These are phyloP conservation scores for Drosophila macrospina DNA, from an alignment of 2,888 invertebrate species.

Conservation along the genomic window DNA sequence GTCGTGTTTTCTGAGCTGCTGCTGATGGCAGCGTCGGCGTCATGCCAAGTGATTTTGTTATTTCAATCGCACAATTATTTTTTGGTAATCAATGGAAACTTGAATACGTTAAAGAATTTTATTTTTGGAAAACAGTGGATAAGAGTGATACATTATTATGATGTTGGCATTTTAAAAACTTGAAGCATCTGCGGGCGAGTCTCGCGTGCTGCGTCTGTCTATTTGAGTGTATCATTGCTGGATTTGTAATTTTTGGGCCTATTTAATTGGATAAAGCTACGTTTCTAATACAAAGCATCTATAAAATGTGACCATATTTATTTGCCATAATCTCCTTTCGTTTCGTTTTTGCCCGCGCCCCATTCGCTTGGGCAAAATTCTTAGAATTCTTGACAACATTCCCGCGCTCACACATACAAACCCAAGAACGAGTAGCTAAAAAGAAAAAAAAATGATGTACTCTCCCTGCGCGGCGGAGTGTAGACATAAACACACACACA, in stretches of 20 bases:
- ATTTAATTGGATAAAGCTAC: slow-evolving; percentile 15
- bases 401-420: slow-evolving; percentile 67
- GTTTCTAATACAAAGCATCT: slow-evolving; percentile 9
- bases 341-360: slow-evolving; percentile 42
- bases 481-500: slow-evolving; percentile 60
- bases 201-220: slow-evolving; percentile 9
- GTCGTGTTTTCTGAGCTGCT: slow-evolving; percentile 63
- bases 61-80: slow-evolving; percentile 30
- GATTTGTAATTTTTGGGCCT: slow-evolving; percentile 19
- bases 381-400: slow-evolving; percentile 82
- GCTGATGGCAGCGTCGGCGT: slow-evolving; percentile 53
- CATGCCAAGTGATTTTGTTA: slow-evolving; percentile 61
- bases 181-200: slow-evolving; percentile 3
- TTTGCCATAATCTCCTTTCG: slow-evolving; percentile 44
- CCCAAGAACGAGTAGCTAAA: slow-evolving; percentile 39
- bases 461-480: slow-evolving; percentile 54
- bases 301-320: slow-evolving; percentile 28
- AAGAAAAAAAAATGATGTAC: slow-evolving; percentile 29
- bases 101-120: slow-evolving; percentile 3
- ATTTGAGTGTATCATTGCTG: slow-evolving; percentile 18
- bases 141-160: slow-evolving; percentile 9
- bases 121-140: slow-evolving; percentile 19
- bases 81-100: slow-evolving; percentile 45
- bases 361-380: slow-evolving; percentile 72
- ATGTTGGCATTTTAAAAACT: slow-evolving; percentile 8